Evolutionary conservation across 2,113 vertebrate genomes (phyloP).

Genomic region (Catagonus wagneri): DNA sequence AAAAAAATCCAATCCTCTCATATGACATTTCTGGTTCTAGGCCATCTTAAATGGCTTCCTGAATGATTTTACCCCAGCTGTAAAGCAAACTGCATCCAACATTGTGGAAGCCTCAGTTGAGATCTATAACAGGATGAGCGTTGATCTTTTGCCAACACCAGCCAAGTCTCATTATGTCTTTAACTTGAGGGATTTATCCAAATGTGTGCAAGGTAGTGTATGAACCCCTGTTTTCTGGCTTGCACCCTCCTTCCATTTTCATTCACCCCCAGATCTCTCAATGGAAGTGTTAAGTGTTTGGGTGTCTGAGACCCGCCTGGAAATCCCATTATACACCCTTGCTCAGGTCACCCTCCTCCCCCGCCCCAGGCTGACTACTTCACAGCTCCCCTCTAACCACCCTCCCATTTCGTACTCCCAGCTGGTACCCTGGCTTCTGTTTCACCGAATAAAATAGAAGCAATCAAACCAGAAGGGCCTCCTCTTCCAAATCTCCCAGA

Average conservation of each 20-base stretch:
- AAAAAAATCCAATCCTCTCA: background rate
- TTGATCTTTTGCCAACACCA: constrained; percentile 94
- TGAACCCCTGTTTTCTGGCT: background rate
- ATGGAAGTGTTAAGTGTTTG: background rate
- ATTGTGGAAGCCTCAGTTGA: constrained; percentile 93
- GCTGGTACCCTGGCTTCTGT: background rate
- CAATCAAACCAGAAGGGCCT: background rate
- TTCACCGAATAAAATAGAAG: background rate
- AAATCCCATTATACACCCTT: background rate
- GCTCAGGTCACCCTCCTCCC: background rate
- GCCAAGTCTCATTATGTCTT: constrained; percentile 95
- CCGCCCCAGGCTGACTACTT: background rate
- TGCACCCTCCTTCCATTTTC: background rate
- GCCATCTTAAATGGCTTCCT: constrained; percentile 92
- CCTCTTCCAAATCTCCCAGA: background rate
- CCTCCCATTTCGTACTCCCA: background rate
- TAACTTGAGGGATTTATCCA: constrained; percentile 94
- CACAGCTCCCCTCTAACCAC: background rate
- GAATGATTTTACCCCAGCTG: constrained; percentile 88
- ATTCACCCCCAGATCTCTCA: background rate
- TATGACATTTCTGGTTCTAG: constrained; percentile 81
- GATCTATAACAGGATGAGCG: constrained; percentile 92
- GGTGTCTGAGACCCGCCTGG: background rate
- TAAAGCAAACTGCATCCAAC: constrained; percentile 87
- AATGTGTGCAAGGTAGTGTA: constrained; percentile 92